A percentile compares a stretch with the other conserved stretches of the same genome.
phyloP scores from a whole-genome alignment of 2,888 invertebrate genomes.

The Lobophora halterata region DNA sequence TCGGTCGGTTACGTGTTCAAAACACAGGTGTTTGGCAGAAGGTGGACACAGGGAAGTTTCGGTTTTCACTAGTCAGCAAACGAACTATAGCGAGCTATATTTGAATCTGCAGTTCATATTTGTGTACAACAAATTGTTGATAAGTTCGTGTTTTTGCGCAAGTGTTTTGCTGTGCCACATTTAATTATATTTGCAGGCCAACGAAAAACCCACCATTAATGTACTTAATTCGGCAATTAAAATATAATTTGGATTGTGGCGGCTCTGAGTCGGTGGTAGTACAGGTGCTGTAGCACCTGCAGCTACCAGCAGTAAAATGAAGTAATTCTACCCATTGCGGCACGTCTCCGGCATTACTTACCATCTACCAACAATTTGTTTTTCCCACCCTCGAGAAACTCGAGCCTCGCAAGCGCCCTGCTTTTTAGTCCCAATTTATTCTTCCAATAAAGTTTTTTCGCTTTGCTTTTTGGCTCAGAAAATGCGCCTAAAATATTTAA shows the following conservation, averaged over 20 bases:
- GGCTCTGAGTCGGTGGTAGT: slow-evolving; percentile 30
- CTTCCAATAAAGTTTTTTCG: slow-evolving; percentile 69
- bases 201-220: slow-evolving; percentile 41
- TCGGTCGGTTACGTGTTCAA: slow-evolving; percentile 39
- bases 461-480: slow-evolving; percentile 62
- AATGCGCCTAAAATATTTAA: slow-evolving; percentile 71
- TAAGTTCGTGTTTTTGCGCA: slow-evolving; percentile 20
- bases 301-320: slow-evolving; percentile 56
- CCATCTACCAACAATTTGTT: slow-evolving; percentile 74
- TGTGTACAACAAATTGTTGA: slow-evolving; percentile 8
- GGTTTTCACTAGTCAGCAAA: slow-evolving; percentile 53
- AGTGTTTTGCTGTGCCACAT: slow-evolving; percentile 22
- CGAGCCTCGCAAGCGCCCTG: slow-evolving; percentile 53
- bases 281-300: slow-evolving; percentile 44
- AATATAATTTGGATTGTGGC: slow-evolving; percentile 53
- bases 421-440: slow-evolving; percentile 76
- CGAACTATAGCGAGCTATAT: slow-evolving; percentile 47
- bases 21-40: slow-evolving; percentile 58
- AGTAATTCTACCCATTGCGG: slow-evolving; percentile 65
- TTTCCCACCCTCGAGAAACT: slow-evolving; percentile 65
- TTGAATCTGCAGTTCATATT: slow-evolving; percentile 34
- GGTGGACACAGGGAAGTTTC: slow-evolving; percentile 45
- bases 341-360: slow-evolving; percentile 71
- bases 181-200: slow-evolving; percentile 37
- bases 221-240: slow-evolving; percentile 53